Evolutionary conservation across 2,888 invertebrate species (phyloP).

Genomic region (Andricus quercusramuli): DNA sequence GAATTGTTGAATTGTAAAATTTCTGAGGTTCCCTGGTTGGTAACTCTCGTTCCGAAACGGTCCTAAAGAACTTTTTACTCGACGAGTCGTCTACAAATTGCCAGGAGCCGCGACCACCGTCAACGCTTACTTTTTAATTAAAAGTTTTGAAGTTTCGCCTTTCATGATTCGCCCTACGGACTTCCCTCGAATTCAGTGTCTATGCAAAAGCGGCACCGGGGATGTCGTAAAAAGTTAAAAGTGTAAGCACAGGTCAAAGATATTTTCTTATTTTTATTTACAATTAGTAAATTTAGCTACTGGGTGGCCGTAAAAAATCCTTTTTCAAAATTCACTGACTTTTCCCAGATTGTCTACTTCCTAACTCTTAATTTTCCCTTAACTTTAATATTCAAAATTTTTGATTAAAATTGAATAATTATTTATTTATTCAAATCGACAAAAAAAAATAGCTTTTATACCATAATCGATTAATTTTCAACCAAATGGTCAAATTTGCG

Average conservation of each 20-base stretch:
- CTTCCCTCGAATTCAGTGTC: conserved; percentile 27
- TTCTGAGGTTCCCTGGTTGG: conserved; percentile 6
- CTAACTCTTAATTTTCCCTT: too few relatives aligned
- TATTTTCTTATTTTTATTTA: neutral
- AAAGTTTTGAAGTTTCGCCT: conserved; percentile 67
- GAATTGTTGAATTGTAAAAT: neutral
- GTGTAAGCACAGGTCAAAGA: conserved; percentile 4
- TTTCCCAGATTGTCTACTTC: too few relatives aligned
- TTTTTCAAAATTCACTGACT: too few relatives aligned
- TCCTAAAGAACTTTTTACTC: conserved; percentile 34
- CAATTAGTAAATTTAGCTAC: neutral
- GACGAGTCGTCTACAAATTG: conserved; percentile 49
- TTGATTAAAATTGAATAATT: too few relatives aligned
- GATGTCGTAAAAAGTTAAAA: conserved; percentile 18
- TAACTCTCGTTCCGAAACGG: conserved; percentile 30
- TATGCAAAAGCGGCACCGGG: neutral
- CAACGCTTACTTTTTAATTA: conserved; percentile 69
- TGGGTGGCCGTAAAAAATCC: too few relatives aligned
- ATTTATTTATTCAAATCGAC: too few relatives aligned
- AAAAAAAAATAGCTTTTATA: too few relatives aligned
- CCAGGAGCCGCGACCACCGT: conserved; percentile 53
- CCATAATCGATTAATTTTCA: too few relatives aligned
- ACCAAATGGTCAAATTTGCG: too few relatives aligned
- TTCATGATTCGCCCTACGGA: conserved; percentile 46
- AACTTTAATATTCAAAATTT: too few relatives aligned